Evolutionary conservation across 2,113 vertebrate genomes (phyloP).

Genomic region (Sebastes fasciatus): DNA sequence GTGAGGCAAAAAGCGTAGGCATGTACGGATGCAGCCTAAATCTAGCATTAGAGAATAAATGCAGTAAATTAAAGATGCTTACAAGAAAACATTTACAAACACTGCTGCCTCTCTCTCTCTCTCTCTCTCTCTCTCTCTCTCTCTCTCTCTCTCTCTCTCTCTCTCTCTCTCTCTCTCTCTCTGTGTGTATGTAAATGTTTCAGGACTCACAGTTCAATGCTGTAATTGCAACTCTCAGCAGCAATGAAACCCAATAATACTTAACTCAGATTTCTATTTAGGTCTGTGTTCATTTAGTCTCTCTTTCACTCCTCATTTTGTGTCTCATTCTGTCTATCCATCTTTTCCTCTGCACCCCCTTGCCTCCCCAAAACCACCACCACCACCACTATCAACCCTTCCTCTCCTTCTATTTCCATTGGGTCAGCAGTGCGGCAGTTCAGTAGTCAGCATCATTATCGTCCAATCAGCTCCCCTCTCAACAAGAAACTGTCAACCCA

Average conservation of each 20-base stretch:
- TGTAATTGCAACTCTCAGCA: conserved; percentile 18
- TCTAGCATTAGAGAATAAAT: background rate
- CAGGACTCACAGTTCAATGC: conserved; percentile 20
- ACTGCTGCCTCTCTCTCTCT: background rate
- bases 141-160: too few relatives aligned
- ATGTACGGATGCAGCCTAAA: conserved; percentile 13
- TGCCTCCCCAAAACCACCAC: conserved; percentile 30
- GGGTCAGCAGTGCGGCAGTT: conserved; percentile 75
- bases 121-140: too few relatives aligned
- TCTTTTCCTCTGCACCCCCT: conserved; percentile 22
- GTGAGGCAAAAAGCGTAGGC: conserved; percentile 4
- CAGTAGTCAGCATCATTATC: conserved; percentile 79
- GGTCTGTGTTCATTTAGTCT: background rate
- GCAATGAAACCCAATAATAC: conserved; percentile 18
- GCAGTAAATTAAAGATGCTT: background rate
- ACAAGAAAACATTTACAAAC: conserved; percentile 21
- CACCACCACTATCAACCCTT: conserved; percentile 35
- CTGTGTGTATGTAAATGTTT: conserved; percentile 23
- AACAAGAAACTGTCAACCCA: conserved; percentile 80
- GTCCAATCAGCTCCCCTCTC: conserved; percentile 74
- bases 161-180: background rate
- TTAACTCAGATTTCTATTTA: conserved; percentile 25
- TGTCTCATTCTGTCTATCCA: conserved; percentile 41
- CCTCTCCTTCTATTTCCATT: conserved; percentile 64
- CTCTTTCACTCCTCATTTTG: conserved; percentile 29